Percentiles rank a stretch among this genome's conserved stretches.
Conservation (phyloP, 2,888 invertebrate species). For the Matsumyia berberina region DNA sequence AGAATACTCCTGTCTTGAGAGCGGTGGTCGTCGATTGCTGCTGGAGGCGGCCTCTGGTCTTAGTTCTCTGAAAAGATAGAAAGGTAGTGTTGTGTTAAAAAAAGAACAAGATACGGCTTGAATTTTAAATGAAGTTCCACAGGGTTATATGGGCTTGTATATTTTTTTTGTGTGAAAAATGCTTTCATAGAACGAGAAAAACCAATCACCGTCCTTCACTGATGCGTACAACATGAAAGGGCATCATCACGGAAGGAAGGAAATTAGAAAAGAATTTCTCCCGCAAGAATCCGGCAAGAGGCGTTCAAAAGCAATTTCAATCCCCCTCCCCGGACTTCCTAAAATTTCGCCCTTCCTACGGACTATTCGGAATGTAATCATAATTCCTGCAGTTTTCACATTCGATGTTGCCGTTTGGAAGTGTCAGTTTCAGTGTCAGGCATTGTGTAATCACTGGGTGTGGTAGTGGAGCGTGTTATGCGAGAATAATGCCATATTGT, state of each 20-base stretch:
- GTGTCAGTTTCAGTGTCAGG: not conserved
- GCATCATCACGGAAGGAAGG: too few species aligned
- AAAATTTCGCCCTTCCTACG: not conserved
- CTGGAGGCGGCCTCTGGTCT: slow-evolving; percentile 15
- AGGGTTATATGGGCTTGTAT: too few species aligned
- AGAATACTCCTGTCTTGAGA: slow-evolving; percentile 80
- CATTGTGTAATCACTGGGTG: slow-evolving; percentile 20
- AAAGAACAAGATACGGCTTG: not conserved
- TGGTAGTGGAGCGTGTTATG: slow-evolving; percentile 44
- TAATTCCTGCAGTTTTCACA: slow-evolving; percentile 21
- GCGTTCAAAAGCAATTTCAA: not conserved
- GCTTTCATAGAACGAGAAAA: too few species aligned
- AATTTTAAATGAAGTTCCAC: not conserved
- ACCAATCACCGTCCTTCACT: too few species aligned
- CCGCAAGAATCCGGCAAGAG: too few species aligned
- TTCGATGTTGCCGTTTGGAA: not conserved
- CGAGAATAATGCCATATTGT: slow-evolving; percentile 45
- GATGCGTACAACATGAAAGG: too few species aligned
- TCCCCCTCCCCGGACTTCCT: not conserved
- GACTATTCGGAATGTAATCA: slow-evolving; percentile 46
- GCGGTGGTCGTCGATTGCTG: slow-evolving; percentile 70
- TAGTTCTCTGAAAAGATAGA: slow-evolving; percentile 57
- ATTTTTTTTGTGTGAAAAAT: too few species aligned
- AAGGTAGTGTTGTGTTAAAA: not conserved
- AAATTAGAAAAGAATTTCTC: not conserved